phyloP scores from a whole-genome alignment of 2,797 vertebrate species.

The Acipenser oxyrinchus region DNA sequence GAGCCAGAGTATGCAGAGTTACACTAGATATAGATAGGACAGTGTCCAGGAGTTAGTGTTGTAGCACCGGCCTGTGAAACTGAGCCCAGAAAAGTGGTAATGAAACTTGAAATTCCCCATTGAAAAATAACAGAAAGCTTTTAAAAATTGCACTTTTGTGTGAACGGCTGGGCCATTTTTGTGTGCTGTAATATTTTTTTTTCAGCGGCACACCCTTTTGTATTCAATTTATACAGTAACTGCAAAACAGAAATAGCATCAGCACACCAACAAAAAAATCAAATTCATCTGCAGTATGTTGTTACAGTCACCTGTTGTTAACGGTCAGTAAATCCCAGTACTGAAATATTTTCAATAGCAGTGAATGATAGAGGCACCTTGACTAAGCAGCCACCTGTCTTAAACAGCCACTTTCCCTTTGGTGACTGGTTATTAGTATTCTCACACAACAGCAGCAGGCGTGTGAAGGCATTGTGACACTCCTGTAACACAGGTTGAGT shows the following conservation, averaged over 20 bases:
- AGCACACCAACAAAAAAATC: no score
- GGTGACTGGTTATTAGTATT: no score
- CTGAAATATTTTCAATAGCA: no score
- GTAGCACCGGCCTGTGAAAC: conserved; percentile 42
- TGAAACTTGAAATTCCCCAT: conserved; percentile 53
- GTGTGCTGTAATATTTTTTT: conserved; percentile 26
- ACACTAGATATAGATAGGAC: conserved; percentile 20
- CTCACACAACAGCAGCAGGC: neutral
- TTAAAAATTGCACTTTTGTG: conserved; percentile 54
- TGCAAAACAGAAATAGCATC: no score
- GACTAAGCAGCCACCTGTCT: no score
- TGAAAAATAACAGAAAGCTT: conserved; percentile 45
- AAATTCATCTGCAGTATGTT: no score
- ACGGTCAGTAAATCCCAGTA: no score
- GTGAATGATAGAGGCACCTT: no score
- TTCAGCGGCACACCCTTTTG: neutral
- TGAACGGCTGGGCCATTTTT: conserved; percentile 39
- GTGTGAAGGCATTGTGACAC: conserved; percentile 3
- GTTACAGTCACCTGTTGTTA: no score
- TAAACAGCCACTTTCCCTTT: no score
- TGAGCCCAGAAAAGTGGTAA: conserved; percentile 21
- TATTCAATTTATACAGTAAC: no score
- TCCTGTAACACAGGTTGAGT: neutral
- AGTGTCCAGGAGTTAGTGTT: conserved; percentile 21
- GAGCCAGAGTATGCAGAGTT: no score